Percentiles rank a stretch among this genome's conserved stretches.
phyloP scores from a whole-genome alignment of 2,797 vertebrate species.

The Xenentodon cancila region DNA sequence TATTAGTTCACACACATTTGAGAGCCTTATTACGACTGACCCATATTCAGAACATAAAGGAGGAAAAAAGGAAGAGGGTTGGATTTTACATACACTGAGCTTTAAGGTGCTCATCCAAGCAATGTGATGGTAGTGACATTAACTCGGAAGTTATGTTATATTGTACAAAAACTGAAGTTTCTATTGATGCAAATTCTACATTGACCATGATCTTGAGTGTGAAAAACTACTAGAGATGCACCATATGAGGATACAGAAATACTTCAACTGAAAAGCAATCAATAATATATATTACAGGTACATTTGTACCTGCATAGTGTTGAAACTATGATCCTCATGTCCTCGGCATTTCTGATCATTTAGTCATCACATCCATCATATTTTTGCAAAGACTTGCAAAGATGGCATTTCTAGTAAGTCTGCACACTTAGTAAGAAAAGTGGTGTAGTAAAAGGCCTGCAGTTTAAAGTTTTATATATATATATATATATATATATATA shows the following conservation, averaged over 20 bases:
- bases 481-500: too few relatives aligned
- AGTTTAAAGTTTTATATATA: not conserved
- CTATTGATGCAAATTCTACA: too few relatives aligned
- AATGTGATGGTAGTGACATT: conserved; percentile 3
- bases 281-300: too few relatives aligned
- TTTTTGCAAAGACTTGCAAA: not conserved
- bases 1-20: conserved; percentile 64
- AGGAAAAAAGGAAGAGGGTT: conserved; percentile 15
- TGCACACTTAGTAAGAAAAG: not conserved
- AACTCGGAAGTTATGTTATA: too few relatives aligned
- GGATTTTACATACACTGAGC: conserved; percentile 12
- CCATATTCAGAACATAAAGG: conserved; percentile 55
- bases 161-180: too few relatives aligned
- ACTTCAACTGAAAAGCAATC: too few relatives aligned
- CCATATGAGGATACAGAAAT: too few relatives aligned
- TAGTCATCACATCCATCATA: not conserved
- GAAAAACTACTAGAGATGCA: not conserved
- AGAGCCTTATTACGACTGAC: conserved; percentile 61
- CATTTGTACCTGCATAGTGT: conserved; percentile 2
- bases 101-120: conserved; percentile 14
- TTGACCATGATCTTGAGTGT: not conserved
- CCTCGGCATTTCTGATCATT: not conserved
- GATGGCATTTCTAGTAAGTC: not conserved
- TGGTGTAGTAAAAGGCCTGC: not conserved
- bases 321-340: conserved; percentile 1